Evolutionary conservation across 2,113 vertebrate genomes (phyloP).

Genomic region (Egretta garzetta): DNA sequence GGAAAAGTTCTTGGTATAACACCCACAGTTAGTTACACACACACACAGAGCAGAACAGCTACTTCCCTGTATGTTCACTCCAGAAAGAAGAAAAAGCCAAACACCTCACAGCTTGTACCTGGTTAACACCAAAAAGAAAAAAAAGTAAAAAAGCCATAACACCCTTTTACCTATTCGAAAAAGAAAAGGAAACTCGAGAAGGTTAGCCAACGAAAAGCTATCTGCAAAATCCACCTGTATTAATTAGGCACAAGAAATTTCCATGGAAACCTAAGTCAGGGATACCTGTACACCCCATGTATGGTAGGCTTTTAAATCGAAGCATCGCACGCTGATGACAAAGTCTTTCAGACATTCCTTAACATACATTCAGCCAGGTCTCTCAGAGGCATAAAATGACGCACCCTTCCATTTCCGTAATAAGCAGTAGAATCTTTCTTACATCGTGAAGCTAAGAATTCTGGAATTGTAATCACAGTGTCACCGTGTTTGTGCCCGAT

Average conservation of each 20-base stretch:
- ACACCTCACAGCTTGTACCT: background rate
- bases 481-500: background rate
- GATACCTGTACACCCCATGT: background rate
- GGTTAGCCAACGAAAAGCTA: background rate
- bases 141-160: background rate
- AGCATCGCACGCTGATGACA: background rate
- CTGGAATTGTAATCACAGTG: background rate
- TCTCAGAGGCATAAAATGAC: background rate
- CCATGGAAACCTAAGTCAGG: slow-evolving; percentile 67
- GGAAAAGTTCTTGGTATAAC: background rate
- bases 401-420: background rate
- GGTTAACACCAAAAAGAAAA: background rate
- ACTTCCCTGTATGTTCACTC: background rate
- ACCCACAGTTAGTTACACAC: background rate
- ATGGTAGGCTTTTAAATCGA: background rate
- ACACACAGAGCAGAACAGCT: background rate
- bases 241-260: slow-evolving; percentile 40
- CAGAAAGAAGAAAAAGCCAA: background rate
- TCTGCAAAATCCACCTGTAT: background rate
- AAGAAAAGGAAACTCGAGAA: background rate
- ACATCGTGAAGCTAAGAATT: background rate
- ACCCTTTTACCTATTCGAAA: background rate
- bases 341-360: background rate
- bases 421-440: background rate
- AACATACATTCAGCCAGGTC: background rate